phyloP scores from a whole-genome alignment of 2,888 invertebrate species.

The Dynastes maya region DNA sequence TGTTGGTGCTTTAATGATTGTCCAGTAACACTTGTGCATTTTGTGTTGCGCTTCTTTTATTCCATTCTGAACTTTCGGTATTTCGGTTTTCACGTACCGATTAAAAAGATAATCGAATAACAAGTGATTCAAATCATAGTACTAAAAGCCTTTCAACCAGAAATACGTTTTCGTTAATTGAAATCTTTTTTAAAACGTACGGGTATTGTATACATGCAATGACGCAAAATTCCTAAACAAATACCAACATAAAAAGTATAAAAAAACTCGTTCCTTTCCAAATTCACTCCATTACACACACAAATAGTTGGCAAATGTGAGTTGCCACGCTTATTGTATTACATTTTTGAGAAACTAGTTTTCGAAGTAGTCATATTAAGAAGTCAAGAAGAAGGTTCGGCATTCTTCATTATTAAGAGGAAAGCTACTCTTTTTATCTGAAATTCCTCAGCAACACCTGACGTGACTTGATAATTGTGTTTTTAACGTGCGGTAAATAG shows the following conservation, averaged over 20 bases:
- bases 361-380: slow-evolving; percentile 31
- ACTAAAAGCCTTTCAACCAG: too few relatives aligned
- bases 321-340: background rate
- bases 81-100: too few relatives aligned
- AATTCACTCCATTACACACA: slow-evolving; percentile 12
- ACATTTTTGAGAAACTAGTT: slow-evolving; percentile 23
- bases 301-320: slow-evolving; percentile 28
- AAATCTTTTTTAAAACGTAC: too few relatives aligned
- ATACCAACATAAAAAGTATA: background rate
- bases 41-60: too few relatives aligned
- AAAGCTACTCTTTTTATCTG: slow-evolving; percentile 12
- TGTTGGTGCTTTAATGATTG: too few relatives aligned
- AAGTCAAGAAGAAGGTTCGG: background rate
- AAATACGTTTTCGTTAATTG: too few relatives aligned
- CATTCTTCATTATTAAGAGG: slow-evolving; percentile 12
- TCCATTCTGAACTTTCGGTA: too few relatives aligned
- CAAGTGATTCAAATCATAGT: too few relatives aligned
- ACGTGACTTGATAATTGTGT: slow-evolving; percentile 13
- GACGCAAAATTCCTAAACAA: too few relatives aligned
- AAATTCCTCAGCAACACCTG: slow-evolving; percentile 14
- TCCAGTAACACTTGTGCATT: too few relatives aligned
- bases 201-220: too few relatives aligned
- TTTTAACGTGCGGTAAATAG: slow-evolving; percentile 19
- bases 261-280: slow-evolving; percentile 2
- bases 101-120: too few relatives aligned